Percentiles rank a stretch among this genome's conserved stretches.
Conservation (phyloP, 1,140 invertebrate species). For the Kradibia gibbosae region DNA sequence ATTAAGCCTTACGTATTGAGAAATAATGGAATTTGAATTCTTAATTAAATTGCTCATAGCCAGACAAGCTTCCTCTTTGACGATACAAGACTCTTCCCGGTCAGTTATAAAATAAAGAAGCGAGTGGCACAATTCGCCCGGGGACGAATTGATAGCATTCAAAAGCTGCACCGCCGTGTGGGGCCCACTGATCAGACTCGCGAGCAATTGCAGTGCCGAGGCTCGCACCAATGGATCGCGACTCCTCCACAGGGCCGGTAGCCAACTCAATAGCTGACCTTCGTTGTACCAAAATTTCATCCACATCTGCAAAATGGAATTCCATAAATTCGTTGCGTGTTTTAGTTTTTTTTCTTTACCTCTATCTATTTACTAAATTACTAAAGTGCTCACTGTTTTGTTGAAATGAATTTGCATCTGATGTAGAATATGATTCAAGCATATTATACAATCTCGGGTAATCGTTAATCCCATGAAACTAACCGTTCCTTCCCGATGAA, state of each 20-base stretch:
- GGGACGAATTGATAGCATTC: constrained; percentile 61
- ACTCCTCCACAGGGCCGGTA: constrained; percentile 70
- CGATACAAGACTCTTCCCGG: constrained; percentile 65
- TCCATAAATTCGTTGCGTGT: not conserved
- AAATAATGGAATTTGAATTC: constrained; percentile 58
- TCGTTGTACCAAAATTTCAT: constrained; percentile 66
- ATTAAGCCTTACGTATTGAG: constrained; percentile 66
- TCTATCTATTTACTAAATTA: no score
- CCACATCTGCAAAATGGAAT: constrained; percentile 59
- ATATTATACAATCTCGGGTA: constrained; percentile 72
- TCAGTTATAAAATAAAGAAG: constrained; percentile 60
- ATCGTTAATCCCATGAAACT: constrained; percentile 75
- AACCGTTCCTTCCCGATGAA: constrained; percentile 70
- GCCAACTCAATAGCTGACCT: constrained; percentile 63
- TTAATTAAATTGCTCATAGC: constrained; percentile 64
- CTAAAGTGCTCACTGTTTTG: constrained; percentile 66
- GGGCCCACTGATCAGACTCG: constrained; percentile 66
- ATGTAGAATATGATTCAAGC: constrained; percentile 73
- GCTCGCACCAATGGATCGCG: constrained; percentile 74
- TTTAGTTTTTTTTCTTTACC: not conserved
- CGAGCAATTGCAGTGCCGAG: constrained; percentile 71
- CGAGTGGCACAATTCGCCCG: constrained; percentile 61
- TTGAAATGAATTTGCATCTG: constrained; percentile 71
- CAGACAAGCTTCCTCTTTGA: constrained; percentile 67
- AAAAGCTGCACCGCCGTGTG: constrained; percentile 67